Evolutionary conservation across 2,113 vertebrate species (phyloP).

Genomic region (Mobula hypostoma): DNA sequence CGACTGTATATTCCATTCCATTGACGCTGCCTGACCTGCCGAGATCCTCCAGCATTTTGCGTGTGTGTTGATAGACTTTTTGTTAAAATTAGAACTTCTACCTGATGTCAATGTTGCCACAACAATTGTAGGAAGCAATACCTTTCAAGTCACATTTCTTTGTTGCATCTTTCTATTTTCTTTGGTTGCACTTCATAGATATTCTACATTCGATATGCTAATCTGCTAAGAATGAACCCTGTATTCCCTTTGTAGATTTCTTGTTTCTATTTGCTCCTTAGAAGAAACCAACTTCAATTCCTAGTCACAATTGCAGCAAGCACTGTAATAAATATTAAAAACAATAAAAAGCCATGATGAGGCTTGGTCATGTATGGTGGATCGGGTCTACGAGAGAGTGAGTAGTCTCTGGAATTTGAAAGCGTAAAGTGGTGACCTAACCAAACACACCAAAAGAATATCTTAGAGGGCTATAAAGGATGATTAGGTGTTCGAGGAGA

Average conservation of each 20-base stretch:
- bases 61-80: background rate
- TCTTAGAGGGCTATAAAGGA: too few relatives aligned
- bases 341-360: too few relatives aligned
- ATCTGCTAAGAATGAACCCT: background rate
- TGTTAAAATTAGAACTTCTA: background rate
- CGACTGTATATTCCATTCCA: too few relatives aligned
- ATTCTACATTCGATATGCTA: background rate
- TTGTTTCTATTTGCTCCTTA: slow-evolving; percentile 2
- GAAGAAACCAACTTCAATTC: background rate
- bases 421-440: too few relatives aligned
- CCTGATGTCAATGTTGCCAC: background rate
- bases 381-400: too few relatives aligned
- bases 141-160: background rate
- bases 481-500: too few relatives aligned
- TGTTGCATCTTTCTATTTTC: background rate
- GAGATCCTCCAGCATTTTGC: too few relatives aligned
- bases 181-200: background rate
- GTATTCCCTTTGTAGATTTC: background rate
- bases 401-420: too few relatives aligned
- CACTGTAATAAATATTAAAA: background rate
- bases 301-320: background rate
- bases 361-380: too few relatives aligned
- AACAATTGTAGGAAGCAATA: background rate
- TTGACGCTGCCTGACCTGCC: too few relatives aligned
- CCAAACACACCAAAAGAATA: too few relatives aligned